These are phyloP conservation scores for Hypsibius dujardini DNA, from an alignment of 1,140 invertebrate species.

Conservation along the genomic window DNA sequence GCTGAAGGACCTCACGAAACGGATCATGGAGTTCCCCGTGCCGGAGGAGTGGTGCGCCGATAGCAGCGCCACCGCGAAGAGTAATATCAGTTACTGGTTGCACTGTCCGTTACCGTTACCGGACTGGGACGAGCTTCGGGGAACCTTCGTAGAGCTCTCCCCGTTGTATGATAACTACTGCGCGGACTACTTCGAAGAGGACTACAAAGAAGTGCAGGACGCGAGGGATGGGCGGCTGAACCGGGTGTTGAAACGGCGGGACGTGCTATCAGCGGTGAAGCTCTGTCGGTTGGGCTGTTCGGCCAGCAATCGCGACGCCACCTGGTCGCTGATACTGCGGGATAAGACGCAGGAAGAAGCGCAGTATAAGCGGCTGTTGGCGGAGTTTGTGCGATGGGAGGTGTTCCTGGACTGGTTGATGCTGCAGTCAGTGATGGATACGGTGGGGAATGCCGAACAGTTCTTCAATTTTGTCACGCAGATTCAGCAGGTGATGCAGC, in stretches of 20 bases:
- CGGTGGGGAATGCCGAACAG: not conserved
- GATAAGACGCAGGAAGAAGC: not conserved
- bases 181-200: not conserved
- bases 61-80: no score
- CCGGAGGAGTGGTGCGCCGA: not conserved
- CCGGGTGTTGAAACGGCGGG: not conserved
- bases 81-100: no score
- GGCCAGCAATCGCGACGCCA: not conserved
- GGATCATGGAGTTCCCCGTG: not conserved
- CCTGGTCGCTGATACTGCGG: not conserved
- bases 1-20: no score
- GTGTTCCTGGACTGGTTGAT: not conserved
- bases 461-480: conserved; percentile 5
- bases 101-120: no score
- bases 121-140: no score
- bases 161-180: conserved; percentile 3
- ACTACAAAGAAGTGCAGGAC: not conserved
- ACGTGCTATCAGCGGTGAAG: not conserved
- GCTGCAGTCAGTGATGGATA: not conserved
- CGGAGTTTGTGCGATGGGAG: not conserved
- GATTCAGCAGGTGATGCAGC: not conserved
- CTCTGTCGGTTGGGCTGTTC: not conserved
- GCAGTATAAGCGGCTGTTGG: not conserved
- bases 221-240: not conserved
- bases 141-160: not conserved